Base-by-base conservation (phyloP, 2,888 invertebrate genomes). In the Pyralis farinalis region DNA sequence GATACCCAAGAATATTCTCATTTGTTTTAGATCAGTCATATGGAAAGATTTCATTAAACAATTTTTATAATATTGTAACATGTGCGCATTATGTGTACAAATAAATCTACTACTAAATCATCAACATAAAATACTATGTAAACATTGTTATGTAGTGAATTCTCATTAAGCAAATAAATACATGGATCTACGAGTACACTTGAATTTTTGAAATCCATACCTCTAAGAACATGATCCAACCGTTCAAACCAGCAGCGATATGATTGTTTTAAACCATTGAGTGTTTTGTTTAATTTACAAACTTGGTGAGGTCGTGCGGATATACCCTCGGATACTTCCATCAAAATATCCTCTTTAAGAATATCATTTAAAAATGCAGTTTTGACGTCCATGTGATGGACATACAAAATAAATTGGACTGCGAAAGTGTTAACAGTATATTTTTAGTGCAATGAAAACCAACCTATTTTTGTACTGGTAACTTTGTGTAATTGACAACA, bases 1-100 rank as follows among this genome's bases (percentile, higher is more conserved):
- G 7, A 45, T 42, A 9, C 42, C 45, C 10, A 45, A 25, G 36
- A 43, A 46, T 8, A 38, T 33, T 27, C 41, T 50, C 3, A 50
- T 52, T 8, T 50, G 43, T 20, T 48, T 31, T 22, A 53, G 37
- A 34, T 47, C 47, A 7, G 21, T 40, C 47, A 47, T 43, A 22
- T 43, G 8, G 39, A 47, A 47, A 12, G 42, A 37, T 21, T 10
- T 27, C 36, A 37, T 47, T 32, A 47, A 40, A 21, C 31, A 37
- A 2, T 4, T 37, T 38, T 44, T 46, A 9, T 36, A 39, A 10
- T 21, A 7, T 5, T n/a, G n/a, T n/a, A n/a, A n/a, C n/a, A n/a
- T n/a, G n/a, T n/a, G n/a, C n/a, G n/a, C n/a, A n/a, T n/a, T n/a
- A n/a, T n/a, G n/a, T n/a, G n/a, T n/a, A n/a, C n/a, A n/a, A n/a